phyloP scores from a whole-genome alignment of 2,113 vertebrate species.

The Pseudolaguvia tuberculata region DNA sequence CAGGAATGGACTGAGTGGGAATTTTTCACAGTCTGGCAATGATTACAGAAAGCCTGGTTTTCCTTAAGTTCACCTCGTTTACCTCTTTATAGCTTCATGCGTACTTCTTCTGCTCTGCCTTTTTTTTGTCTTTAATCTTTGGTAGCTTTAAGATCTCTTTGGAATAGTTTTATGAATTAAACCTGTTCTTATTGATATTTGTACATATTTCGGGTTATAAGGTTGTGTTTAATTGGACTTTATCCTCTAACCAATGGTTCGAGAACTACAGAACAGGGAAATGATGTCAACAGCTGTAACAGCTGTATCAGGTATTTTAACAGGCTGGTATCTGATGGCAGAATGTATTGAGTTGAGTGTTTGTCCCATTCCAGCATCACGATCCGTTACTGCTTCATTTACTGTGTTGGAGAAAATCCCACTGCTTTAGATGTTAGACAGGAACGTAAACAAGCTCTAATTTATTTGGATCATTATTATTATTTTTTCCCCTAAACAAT shows the following conservation, averaged over 20 bases:
- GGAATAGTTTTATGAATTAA: neutral
- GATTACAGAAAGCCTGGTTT: conserved; percentile 30
- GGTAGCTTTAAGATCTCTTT: neutral
- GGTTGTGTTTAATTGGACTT: neutral
- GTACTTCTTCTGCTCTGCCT: neutral
- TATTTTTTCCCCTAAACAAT: too few relatives aligned
- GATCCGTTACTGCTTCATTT: too few relatives aligned
- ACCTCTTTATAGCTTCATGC: conserved; percentile 21
- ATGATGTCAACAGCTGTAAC: too few relatives aligned
- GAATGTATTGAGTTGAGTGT: neutral
- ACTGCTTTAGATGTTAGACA: too few relatives aligned
- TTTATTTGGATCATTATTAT: too few relatives aligned
- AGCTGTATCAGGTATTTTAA: too few relatives aligned
- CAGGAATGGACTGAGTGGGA: conserved; percentile 16
- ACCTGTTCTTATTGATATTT: neutral
- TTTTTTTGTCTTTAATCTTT: neutral
- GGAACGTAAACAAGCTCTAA: too few relatives aligned
- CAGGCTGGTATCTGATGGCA: neutral
- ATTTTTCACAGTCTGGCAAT: conserved; percentile 38
- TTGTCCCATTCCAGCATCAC: too few relatives aligned
- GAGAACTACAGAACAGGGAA: neutral
- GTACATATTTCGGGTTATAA: neutral
- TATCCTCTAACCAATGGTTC: neutral
- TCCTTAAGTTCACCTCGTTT: conserved; percentile 31
- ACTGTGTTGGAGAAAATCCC: too few relatives aligned